phyloP scores from a whole-genome alignment of 2,888 invertebrate species.

The Drosophila birchii region DNA sequence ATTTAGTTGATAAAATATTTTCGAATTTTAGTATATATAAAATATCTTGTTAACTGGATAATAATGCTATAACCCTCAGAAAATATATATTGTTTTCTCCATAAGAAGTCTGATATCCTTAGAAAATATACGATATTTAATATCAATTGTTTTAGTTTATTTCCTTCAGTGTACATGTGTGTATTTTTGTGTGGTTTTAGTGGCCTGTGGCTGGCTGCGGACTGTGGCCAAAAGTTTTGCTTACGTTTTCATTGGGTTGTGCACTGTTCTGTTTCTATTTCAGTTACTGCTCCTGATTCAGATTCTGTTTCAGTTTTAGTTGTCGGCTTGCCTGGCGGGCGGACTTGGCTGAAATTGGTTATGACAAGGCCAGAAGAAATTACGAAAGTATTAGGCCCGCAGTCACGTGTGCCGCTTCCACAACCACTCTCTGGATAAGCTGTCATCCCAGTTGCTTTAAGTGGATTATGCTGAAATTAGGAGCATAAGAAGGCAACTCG shows the following conservation, averaged over 20 bases:
- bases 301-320: slow-evolving; percentile 17
- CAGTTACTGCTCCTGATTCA: slow-evolving; percentile 13
- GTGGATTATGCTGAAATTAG: slow-evolving; percentile 30
- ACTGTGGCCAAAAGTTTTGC: slow-evolving; percentile 58
- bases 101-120: background rate
- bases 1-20: too few species aligned
- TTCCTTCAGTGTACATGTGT: slow-evolving; percentile 18
- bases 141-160: background rate
- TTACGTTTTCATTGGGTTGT: slow-evolving; percentile 58
- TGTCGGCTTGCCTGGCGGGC: slow-evolving; percentile 19
- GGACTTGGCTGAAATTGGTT: slow-evolving; percentile 56
- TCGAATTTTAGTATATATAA: too few species aligned
- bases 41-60: too few species aligned
- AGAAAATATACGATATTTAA: background rate
- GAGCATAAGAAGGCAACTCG: slow-evolving; percentile 3
- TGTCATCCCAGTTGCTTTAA: slow-evolving; percentile 20
- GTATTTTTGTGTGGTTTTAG: slow-evolving; percentile 23
- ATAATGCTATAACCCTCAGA: background rate
- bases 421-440: slow-evolving; percentile 12
- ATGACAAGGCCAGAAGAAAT: slow-evolving; percentile 63
- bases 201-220: slow-evolving; percentile 23
- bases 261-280: slow-evolving; percentile 15
- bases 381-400: slow-evolving; percentile 67
- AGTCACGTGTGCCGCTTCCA: slow-evolving; percentile 49
- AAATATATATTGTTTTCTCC: background rate